These are phyloP conservation scores for Champsocephalus esox DNA, from an alignment of 2,797 vertebrate genomes.

Conservation along the genomic window DNA sequence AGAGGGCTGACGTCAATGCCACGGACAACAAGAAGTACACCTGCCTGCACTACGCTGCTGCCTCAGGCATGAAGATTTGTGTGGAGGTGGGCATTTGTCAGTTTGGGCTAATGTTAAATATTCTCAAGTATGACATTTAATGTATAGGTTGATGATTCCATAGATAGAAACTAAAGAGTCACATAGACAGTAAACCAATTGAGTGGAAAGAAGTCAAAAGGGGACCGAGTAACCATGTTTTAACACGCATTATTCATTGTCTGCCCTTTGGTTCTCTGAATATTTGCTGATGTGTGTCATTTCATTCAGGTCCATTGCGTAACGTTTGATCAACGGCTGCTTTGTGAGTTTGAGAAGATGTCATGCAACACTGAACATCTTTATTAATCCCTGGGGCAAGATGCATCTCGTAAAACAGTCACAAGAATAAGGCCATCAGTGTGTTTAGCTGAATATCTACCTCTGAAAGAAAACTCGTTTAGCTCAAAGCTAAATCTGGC, in stretches of 20 bases:
- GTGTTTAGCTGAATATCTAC: not conserved
- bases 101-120: constrained; percentile 12
- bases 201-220: constrained; percentile 38
- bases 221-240: constrained; percentile 12
- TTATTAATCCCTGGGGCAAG: constrained; percentile 7
- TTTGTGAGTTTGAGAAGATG: constrained; percentile 19
- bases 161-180: constrained; percentile 20
- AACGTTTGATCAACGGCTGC: constrained; percentile 10
- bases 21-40: constrained; percentile 98
- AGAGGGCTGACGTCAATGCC: constrained; percentile 93
- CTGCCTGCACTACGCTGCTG: constrained; percentile 95
- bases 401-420: constrained; percentile 12
- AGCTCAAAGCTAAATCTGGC: too few relatives aligned
- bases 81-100: constrained; percentile 87
- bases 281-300: constrained; percentile 23
- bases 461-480: not conserved
- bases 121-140: constrained; percentile 17
- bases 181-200: constrained; percentile 7
- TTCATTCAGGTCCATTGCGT: constrained; percentile 16
- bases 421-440: not conserved
- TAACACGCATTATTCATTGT: constrained; percentile 11
- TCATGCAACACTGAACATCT: not conserved
- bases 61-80: constrained; percentile 97
- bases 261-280: constrained; percentile 23
- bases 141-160: constrained; percentile 18